Evolutionary conservation across 2,113 vertebrate species (phyloP).

Genomic region (Leptocoma aspasia): DNA sequence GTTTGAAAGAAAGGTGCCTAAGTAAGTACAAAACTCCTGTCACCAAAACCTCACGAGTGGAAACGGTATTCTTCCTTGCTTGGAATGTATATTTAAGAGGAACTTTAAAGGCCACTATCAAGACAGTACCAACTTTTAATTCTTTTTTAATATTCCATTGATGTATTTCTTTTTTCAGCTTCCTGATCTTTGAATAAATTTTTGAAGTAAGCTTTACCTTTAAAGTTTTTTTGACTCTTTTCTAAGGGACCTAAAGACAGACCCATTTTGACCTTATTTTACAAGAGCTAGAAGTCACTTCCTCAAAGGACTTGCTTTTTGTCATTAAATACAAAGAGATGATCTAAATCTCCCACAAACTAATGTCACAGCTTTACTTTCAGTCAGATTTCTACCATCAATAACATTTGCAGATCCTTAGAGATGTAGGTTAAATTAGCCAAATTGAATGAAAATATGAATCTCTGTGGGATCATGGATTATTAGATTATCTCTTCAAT

Average conservation of each 20-base stretch:
- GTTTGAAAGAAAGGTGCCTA: not conserved
- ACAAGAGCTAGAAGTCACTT: constrained; percentile 6
- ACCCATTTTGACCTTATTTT: not conserved
- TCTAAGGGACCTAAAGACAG: not conserved
- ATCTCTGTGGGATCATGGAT: constrained; percentile 61
- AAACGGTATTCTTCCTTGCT: not conserved
- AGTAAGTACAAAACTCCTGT: not conserved
- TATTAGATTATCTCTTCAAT: constrained; percentile 76
- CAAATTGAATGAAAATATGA: constrained; percentile 73
- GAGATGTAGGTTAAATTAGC: constrained; percentile 66
- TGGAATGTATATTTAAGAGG: not conserved
- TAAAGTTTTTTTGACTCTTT: not conserved
- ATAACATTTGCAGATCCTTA: constrained; percentile 64
- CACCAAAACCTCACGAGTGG: not conserved
- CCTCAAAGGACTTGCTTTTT: constrained; percentile 23
- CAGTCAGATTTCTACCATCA: constrained; percentile 33
- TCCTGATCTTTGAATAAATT: not conserved
- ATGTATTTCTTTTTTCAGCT: not conserved
- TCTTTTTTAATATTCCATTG: rapidly evolving
- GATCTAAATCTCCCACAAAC: constrained; percentile 7
- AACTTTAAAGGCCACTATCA: not conserved
- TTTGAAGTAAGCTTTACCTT: not conserved
- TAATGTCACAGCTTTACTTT: constrained; percentile 38
- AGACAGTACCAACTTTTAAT: not conserved
- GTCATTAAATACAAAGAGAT: constrained; percentile 37